Conservation (phyloP, 2,888 invertebrate genomes). For the Ferrisia virgata region DNA sequence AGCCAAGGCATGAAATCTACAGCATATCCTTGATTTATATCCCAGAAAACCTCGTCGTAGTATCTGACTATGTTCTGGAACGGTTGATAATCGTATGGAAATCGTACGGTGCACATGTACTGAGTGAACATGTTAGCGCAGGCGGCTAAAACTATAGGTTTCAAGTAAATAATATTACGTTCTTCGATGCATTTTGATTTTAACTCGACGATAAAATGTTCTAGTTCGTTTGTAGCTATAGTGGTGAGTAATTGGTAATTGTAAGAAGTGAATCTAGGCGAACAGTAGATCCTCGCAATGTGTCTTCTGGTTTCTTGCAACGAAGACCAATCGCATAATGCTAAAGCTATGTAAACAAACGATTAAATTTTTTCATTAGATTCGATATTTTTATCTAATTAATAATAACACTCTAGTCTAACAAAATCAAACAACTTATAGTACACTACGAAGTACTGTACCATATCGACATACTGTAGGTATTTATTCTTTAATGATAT, state of each 20-base stretch:
- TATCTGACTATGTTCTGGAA: conserved; percentile 67
- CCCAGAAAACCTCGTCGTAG: conserved; percentile 87
- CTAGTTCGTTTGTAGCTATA: conserved; percentile 62
- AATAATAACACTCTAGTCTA: too few species aligned
- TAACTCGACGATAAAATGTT: conserved; percentile 61
- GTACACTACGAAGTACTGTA: too few species aligned
- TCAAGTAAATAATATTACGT: conserved; percentile 55
- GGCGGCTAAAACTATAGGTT: conserved; percentile 68
- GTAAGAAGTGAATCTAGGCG: conserved; percentile 70
- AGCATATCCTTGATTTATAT: conserved; percentile 79
- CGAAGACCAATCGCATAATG: conserved; percentile 83
- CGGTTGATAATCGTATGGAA: conserved; percentile 65
- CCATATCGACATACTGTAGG: too few species aligned
- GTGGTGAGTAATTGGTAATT: conserved; percentile 68
- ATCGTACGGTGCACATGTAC: conserved; percentile 81
- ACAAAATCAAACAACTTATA: too few species aligned
- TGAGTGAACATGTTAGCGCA: conserved; percentile 81
- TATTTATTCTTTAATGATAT: too few species aligned
- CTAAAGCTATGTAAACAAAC: conserved; percentile 64
- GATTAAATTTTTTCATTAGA: background rate
- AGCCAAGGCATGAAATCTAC: conserved; percentile 84
- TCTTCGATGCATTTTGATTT: conserved; percentile 50
- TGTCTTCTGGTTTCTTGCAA: conserved; percentile 75
- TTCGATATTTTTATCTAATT: background rate
- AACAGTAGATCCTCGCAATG: conserved; percentile 75